A percentile compares a stretch with the other conserved stretches of the same genome.
Evolutionary conservation across 2,113 vertebrate species (phyloP).

Genomic region (Machaerirhynchus nigripectus): DNA sequence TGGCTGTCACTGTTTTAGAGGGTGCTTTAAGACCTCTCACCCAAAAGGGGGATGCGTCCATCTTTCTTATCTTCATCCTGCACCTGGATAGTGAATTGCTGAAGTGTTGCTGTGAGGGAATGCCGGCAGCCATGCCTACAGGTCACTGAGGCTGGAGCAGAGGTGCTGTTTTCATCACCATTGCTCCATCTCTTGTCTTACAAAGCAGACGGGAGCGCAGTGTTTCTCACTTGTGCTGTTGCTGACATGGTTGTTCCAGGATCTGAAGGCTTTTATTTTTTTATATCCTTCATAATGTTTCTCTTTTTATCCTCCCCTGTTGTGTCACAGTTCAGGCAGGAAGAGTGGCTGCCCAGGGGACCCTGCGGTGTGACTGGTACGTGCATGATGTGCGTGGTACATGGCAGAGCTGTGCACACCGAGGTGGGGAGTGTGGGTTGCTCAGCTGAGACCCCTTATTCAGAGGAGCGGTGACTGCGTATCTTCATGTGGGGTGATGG

Average conservation of each 20-base stretch:
- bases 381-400: not conserved
- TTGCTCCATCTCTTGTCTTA: not conserved
- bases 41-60: not conserved
- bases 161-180: not conserved
- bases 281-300: not conserved
- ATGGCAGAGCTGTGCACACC: not conserved
- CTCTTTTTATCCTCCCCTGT: not conserved
- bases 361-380: not conserved
- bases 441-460: not conserved
- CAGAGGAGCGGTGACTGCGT: not conserved
- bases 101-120: not conserved
- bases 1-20: not conserved
- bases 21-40: not conserved
- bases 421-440: not conserved
- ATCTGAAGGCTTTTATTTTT: not conserved
- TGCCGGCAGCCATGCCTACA: rapidly evolving
- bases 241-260: not conserved
- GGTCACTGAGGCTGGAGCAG: not conserved
- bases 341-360: not conserved
- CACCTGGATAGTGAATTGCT: not conserved
- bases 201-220: rapidly evolving
- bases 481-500: not conserved
- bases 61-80: not conserved
- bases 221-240: not conserved
- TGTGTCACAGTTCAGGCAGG: not conserved